These are phyloP conservation scores for Eulithis testata DNA, from an alignment of 2,888 invertebrate genomes.

Conservation along the genomic window DNA sequence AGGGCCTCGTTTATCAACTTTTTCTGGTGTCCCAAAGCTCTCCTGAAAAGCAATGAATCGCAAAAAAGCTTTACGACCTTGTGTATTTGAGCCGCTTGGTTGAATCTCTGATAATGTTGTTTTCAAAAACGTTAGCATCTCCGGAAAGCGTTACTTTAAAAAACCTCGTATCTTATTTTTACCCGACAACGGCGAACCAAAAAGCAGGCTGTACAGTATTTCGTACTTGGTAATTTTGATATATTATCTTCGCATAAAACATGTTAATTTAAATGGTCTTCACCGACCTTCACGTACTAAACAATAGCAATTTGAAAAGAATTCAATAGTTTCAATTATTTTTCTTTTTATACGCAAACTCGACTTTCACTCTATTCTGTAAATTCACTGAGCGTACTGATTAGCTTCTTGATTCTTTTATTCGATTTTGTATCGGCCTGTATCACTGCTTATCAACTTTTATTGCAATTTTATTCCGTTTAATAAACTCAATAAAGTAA, in stretches of 20 bases:
- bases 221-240: neutral
- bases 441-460: constrained; percentile 5
- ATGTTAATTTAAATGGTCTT: constrained; percentile 39
- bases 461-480: neutral
- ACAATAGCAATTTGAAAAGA: constrained; percentile 47
- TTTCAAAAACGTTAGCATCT: too few species aligned
- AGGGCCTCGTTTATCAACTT: constrained; percentile 3
- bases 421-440: constrained; percentile 33
- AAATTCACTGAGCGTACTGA: constrained; percentile 61
- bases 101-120: neutral
- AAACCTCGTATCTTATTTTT: too few species aligned
- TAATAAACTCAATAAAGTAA: neutral
- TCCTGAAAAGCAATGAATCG: constrained; percentile 1
- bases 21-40: neutral
- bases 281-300: constrained; percentile 57
- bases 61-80: neutral
- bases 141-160: too few species aligned
- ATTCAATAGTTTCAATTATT: constrained; percentile 44
- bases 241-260: neutral
- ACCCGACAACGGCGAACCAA: too few species aligned
- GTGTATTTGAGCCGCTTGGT: neutral
- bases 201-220: neutral
- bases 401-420: constrained; percentile 60
- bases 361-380: constrained; percentile 70
- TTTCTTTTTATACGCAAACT: constrained; percentile 50